phyloP scores from a whole-genome alignment of 2,888 invertebrate genomes.

The Globia sparganii region DNA sequence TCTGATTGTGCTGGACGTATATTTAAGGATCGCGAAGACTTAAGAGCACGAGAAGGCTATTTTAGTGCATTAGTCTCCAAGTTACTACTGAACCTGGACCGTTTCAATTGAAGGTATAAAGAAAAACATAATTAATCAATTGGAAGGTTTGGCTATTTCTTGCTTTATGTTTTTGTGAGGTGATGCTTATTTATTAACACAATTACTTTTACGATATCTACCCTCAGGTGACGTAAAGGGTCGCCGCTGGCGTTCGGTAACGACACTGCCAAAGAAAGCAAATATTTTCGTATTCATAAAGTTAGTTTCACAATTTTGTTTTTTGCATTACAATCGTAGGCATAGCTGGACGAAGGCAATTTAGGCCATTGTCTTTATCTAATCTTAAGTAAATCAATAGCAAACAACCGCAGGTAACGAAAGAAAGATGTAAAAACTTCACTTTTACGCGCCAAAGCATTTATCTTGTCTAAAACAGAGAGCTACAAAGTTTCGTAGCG shows the following conservation, averaged over 20 bases:
- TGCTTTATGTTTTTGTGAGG: background rate
- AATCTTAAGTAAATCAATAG: background rate
- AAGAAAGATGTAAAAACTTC: conserved; percentile 6
- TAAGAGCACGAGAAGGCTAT: background rate
- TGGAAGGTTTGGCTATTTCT: background rate
- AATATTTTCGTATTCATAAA: conserved; percentile 13
- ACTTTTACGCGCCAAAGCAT: background rate
- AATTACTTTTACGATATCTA: conserved; percentile 1
- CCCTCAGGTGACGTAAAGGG: background rate
- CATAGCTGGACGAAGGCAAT: background rate
- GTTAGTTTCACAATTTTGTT: background rate
- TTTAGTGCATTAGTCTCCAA: conserved; percentile 1
- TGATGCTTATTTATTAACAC: conserved; percentile 4
- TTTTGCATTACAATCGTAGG: background rate
- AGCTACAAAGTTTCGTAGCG: background rate
- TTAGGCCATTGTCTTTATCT: background rate
- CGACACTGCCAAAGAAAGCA: background rate
- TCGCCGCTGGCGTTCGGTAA: background rate
- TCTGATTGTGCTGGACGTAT: too few relatives aligned
- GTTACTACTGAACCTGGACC: background rate
- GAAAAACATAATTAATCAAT: background rate
- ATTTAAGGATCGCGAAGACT: background rate
- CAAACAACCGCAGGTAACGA: background rate
- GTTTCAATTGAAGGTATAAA: background rate
- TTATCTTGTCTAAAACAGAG: background rate